These are phyloP conservation scores for Conomelus anceps DNA, from an alignment of 2,888 invertebrate species.

Conservation along the genomic window DNA sequence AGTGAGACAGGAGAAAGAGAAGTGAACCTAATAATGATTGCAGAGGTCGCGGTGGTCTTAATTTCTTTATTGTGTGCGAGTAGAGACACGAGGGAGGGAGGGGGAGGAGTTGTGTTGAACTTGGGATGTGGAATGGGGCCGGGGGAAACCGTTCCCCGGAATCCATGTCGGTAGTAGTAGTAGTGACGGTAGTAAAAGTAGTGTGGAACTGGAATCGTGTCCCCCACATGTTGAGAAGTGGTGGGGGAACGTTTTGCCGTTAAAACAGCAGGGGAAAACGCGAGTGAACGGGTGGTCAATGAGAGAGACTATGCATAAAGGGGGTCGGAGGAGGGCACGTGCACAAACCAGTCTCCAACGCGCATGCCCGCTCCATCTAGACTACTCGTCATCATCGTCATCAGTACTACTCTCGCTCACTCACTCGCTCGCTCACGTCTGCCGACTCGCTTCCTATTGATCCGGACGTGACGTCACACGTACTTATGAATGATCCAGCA, in stretches of 20 bases:
- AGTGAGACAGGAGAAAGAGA: no score
- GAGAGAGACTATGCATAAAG: background rate
- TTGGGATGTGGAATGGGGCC: no score
- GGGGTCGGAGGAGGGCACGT: background rate
- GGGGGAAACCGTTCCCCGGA: background rate
- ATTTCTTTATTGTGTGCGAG: slow-evolving; percentile 12
- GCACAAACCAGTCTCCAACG: background rate
- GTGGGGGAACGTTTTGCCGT: background rate
- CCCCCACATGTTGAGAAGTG: background rate
- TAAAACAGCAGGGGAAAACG: background rate
- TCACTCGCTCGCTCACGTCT: background rate
- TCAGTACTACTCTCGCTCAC: background rate
- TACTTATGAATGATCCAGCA: slow-evolving; percentile 34
- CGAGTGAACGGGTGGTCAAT: background rate
- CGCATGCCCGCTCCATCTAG: no score
- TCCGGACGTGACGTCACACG: slow-evolving; percentile 32
- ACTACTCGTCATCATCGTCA: background rate
- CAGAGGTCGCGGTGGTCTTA: background rate
- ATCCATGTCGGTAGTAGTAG: background rate
- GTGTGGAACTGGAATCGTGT: no score
- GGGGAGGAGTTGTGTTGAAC: background rate
- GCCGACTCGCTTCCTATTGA: slow-evolving; percentile 26
- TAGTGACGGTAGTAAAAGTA: background rate
- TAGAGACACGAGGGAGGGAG: background rate
- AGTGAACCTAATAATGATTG: background rate